phyloP scores from a whole-genome alignment of 1,140 invertebrate species.

The Drosophila ohnishii region DNA sequence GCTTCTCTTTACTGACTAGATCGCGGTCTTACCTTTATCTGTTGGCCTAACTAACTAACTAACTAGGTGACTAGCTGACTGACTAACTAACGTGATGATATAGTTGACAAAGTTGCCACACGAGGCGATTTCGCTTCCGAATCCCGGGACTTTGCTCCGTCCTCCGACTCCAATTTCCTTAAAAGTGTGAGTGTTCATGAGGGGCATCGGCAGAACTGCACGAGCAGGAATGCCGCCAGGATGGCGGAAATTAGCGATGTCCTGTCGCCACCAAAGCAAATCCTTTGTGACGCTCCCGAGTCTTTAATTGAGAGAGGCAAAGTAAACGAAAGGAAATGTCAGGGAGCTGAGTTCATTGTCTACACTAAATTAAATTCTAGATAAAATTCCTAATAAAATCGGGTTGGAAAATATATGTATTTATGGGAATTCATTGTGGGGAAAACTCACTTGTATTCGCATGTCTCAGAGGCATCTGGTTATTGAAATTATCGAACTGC shows the following conservation, averaged over 20 bases:
- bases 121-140: constrained; percentile 24
- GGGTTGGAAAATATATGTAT: background rate
- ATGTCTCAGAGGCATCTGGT: constrained; percentile 78
- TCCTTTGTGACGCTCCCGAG: constrained; percentile 41
- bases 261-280: constrained; percentile 26
- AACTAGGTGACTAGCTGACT: constrained; percentile 74
- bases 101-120: constrained; percentile 60
- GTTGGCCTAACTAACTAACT: constrained; percentile 74
- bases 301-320: constrained; percentile 26
- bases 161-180: constrained; percentile 7
- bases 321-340: constrained; percentile 1
- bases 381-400: too few species aligned
- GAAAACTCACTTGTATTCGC: constrained; percentile 60
- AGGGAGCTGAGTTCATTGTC: constrained; percentile 20
- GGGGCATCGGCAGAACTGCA: constrained; percentile 32
- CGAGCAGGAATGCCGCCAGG: constrained; percentile 52
- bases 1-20: constrained; percentile 25
- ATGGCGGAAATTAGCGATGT: constrained; percentile 57
- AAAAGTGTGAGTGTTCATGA: constrained; percentile 59
- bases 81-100: constrained; percentile 77
- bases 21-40: constrained; percentile 35
- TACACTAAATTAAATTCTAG: background rate
- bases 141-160: background rate
- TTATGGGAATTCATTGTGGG: background rate
- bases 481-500: constrained; percentile 80